Conservation (phyloP, 1,140 invertebrate genomes). For the Lethocerus indicus region DNA sequence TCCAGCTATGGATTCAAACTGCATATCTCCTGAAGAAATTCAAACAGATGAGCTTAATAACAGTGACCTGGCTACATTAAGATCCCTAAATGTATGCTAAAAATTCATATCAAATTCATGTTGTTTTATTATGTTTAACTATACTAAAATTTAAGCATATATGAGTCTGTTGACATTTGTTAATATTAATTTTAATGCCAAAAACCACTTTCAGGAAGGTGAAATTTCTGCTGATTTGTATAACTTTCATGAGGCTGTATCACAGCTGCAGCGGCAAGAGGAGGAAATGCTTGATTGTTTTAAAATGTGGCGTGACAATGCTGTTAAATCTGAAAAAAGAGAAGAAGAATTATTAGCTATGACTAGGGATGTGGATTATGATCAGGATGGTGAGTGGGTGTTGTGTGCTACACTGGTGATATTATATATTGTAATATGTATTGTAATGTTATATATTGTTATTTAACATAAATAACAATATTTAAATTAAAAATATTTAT, state of each 20-base stretch:
- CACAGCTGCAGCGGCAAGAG: conserved; percentile 82
- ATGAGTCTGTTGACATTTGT: too few species aligned
- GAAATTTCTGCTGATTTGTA: conserved; percentile 88
- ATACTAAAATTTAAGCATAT: not conserved
- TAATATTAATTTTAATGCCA: not conserved
- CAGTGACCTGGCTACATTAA: conserved; percentile 10
- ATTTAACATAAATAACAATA: too few species aligned
- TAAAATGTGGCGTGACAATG: conserved; percentile 53
- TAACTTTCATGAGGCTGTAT: conserved; percentile 88
- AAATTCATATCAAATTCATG: not conserved
- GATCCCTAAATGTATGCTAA: conserved; percentile 7
- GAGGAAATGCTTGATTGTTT: conserved; percentile 90
- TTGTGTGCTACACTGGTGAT: too few species aligned
- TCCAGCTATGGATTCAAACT: not conserved
- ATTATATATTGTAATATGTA: too few species aligned
- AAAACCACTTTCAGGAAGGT: conserved; percentile 32
- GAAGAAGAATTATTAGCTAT: conserved; percentile 51
- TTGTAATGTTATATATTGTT: too few species aligned
- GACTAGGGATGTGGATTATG: conserved; percentile 89
- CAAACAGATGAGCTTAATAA: conserved; percentile 5
- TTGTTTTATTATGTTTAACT: not conserved
- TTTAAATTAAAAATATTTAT: too few species aligned
- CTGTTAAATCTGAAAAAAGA: conserved; percentile 50
- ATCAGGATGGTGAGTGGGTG: conserved; percentile 62
- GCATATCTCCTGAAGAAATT: not conserved